Base-by-base conservation (phyloP, 2,888 invertebrate species). In the Cheilosia scutellata region DNA sequence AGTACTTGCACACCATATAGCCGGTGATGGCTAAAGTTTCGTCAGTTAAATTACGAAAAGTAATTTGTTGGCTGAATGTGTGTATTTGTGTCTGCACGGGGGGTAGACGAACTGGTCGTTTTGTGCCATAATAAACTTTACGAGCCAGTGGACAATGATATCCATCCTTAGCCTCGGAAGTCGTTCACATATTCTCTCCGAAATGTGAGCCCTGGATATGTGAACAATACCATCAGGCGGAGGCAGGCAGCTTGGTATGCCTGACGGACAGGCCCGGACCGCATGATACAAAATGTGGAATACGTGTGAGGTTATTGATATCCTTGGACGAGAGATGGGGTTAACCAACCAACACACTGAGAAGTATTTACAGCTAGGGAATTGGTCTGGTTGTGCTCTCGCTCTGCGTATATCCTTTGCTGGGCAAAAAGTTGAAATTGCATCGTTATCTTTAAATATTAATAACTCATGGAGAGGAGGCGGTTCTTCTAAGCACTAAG, bases 391-490 rank as follows among this genome's bases (percentile, higher is more conserved):
- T 44, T 25, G 20, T 49, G 49, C 51, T 42, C 27, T 13, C 27
- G 13, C 51, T 86, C 72, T 76, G 82, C 77, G 86, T 77, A 80
- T 76, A 71, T 78, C 72, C 82, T 65, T 72, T 70, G 51, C 51
- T 72, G 76, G 76, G 76, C 71, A 76, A 76, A 86, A 86, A 86
- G 86, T 86, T 86, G 71, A 82, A 86, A 86, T 86, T 86, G 82
- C 86, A 86, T 86, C 86, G 86, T 86, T 86, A 86, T 86, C 86
- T 76, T 86, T 82, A 86, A 86, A 86, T 82, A 86, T 86, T 86
- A 86, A 86, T 86, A 72, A 72, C 62, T 72, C 68, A 68, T 60
- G 55, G 55, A 47, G 71, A 44, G 58, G 42, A 58, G 58, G 63
- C 42, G 58, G 44, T 58, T 44, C 51, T n/a, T 72, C 27, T 37